Percentiles rank a stretch among this genome's conserved stretches.
Evolutionary conservation across 2,888 invertebrate species (phyloP).

Genomic region (Drosophila melanosoma): DNA sequence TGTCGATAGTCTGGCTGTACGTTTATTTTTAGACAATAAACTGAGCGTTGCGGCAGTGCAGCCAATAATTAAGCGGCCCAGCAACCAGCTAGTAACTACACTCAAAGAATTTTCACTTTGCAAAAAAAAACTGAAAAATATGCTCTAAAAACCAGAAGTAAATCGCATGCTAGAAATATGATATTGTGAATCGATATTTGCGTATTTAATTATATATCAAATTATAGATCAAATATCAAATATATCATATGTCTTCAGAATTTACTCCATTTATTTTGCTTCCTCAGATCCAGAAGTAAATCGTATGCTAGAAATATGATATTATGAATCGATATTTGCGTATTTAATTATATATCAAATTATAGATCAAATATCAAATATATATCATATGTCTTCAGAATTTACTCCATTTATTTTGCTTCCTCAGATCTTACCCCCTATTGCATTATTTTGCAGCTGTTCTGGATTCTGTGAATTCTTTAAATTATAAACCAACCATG

Average conservation of each 20-base stretch:
- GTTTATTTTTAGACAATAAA: conserved; percentile 78
- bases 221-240: too few species aligned
- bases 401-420: background rate
- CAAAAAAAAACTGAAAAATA: background rate
- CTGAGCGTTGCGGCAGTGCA: conserved; percentile 55
- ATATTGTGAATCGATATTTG: background rate
- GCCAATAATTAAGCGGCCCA: conserved; percentile 22
- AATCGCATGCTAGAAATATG: background rate
- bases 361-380: too few species aligned
- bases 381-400: background rate
- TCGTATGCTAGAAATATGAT: background rate
- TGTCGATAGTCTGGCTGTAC: conserved; percentile 31
- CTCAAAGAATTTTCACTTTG: background rate
- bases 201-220: too few species aligned
- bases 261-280: too few species aligned
- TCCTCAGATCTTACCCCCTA: background rate
- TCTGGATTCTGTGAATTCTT: background rate
- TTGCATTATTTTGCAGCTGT: background rate
- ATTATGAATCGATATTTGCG: background rate
- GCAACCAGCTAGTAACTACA: background rate
- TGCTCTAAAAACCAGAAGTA: background rate
- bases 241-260: too few species aligned
- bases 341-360: too few species aligned
- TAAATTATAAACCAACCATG: background rate
- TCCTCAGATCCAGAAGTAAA: background rate